These are phyloP conservation scores for Erebia palarica DNA, from an alignment of 2,888 invertebrate species.

Conservation along the genomic window DNA sequence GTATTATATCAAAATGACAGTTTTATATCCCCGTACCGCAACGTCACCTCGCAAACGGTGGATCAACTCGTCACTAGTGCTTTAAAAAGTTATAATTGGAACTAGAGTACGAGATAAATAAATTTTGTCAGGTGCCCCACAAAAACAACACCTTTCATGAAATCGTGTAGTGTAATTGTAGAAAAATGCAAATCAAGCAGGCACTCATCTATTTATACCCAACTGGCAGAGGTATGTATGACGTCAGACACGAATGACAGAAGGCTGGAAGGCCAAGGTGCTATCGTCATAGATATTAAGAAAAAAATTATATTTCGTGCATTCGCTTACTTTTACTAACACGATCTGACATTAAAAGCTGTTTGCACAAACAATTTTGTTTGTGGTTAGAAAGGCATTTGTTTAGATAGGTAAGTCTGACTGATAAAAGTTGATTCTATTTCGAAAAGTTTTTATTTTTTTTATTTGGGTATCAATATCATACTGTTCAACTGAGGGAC, in stretches of 20 bases:
- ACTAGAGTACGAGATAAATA: background rate
- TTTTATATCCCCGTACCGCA: too few relatives aligned
- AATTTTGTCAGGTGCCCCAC: slow-evolving; percentile 4
- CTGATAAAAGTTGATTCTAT: too few relatives aligned
- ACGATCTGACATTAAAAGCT: too few relatives aligned
- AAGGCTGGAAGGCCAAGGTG: slow-evolving; percentile 29
- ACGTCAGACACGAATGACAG: slow-evolving; percentile 34
- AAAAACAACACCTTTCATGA: slow-evolving; percentile 17
- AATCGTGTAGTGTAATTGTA: slow-evolving; percentile 22
- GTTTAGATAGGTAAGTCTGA: too few relatives aligned
- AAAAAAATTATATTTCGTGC: slow-evolving; percentile 10
- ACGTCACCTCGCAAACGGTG: too few relatives aligned
- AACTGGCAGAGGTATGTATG: slow-evolving; percentile 26
- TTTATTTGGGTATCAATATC: too few relatives aligned
- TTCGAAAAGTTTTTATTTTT: too few relatives aligned
- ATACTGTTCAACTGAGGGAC: too few relatives aligned
- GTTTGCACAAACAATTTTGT: too few relatives aligned
- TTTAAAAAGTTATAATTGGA: background rate
- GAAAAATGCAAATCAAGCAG: slow-evolving; percentile 29
- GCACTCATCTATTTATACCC: slow-evolving; percentile 31
- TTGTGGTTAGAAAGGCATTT: too few relatives aligned
- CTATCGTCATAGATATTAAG: slow-evolving; percentile 28
- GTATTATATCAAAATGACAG: too few relatives aligned
- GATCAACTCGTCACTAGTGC: background rate
- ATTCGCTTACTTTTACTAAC: background rate